Base-by-base conservation (phyloP, 1,140 invertebrate genomes). In the Radopholus similis region DNA sequence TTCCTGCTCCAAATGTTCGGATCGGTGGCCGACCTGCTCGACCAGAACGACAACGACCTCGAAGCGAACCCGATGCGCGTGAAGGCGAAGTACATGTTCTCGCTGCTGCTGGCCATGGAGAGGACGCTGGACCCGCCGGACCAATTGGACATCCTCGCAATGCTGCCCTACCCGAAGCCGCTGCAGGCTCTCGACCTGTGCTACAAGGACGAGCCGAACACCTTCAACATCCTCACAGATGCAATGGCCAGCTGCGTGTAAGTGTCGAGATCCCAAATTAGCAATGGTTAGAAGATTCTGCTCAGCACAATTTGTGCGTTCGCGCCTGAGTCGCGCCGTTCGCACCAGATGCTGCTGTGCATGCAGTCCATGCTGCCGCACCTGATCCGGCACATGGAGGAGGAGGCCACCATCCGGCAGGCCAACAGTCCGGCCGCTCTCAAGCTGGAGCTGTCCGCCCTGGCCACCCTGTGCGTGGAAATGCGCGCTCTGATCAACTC, bases 1-100 rank as follows among this genome's bases (percentile, higher is more conserved):
- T 99, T 98, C 79, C 92, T 74, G 38, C 75, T 83, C 6, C 91
- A 99, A 87, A 95, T 97, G 92, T 97, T 98, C 85, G 95, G 95
- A 5, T 94, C 92, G 51, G 90, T 96, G 2, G 95, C 95, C 0
- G 90, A 93, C 2, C 92, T 97, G 76, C 86, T 98, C 34, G 94
- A 97, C 65, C 80, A 84, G 44, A 83, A 75, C 34, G 72, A 73
- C 37, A 80, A 72, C 38, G 78, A 83, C 47, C 69, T 83, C 13
- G 82, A 83, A 23, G 75, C 80, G 28, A 82, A 82, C 71, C 70
- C 82, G 26, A 82, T 79, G 76, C 57, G 76, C 55, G 69, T 83
- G 23, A 82, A 83, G 65, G 76, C 81, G n/a, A 81, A 81, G 57
- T 73, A 81, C 68, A 67, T 70, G 21, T 64, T 64, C 55, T 18